phyloP scores from a whole-genome alignment of 2,113 vertebrate species.

The Otocyon megalotis region DNA sequence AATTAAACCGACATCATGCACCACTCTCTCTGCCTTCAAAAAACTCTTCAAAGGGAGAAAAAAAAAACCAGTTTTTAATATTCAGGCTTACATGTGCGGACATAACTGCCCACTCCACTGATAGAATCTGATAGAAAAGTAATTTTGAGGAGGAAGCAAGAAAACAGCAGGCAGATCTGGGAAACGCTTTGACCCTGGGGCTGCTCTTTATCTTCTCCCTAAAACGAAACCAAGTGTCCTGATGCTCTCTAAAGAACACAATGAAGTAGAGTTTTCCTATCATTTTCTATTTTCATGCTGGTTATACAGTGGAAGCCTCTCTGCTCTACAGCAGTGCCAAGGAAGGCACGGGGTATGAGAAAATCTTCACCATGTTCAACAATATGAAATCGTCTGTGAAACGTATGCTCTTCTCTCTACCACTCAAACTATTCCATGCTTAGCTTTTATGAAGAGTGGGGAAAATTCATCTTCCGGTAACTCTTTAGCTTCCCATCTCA shows the following conservation, averaged over 20 bases:
- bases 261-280: neutral
- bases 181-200: neutral
- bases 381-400: neutral
- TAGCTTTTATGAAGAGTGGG: neutral
- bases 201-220: neutral
- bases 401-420: neutral
- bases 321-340: neutral
- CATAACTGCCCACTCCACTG: neutral
- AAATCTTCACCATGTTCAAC: neutral
- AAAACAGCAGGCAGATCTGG: neutral
- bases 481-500: neutral
- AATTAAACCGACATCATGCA: constrained; percentile 37
- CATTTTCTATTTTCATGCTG: neutral
- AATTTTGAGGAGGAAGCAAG: constrained; percentile 41
- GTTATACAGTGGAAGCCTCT: neutral
- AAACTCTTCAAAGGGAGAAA: neutral
- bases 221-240: constrained; percentile 25
- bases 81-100: neutral
- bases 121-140: constrained; percentile 1
- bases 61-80: neutral
- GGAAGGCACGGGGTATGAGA: neutral
- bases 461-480: neutral
- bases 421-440: neutral
- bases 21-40: neutral
- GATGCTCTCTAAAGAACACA: neutral